phyloP scores from a whole-genome alignment of 2,113 vertebrate genomes.

The Neomonachus schauinslandi region DNA sequence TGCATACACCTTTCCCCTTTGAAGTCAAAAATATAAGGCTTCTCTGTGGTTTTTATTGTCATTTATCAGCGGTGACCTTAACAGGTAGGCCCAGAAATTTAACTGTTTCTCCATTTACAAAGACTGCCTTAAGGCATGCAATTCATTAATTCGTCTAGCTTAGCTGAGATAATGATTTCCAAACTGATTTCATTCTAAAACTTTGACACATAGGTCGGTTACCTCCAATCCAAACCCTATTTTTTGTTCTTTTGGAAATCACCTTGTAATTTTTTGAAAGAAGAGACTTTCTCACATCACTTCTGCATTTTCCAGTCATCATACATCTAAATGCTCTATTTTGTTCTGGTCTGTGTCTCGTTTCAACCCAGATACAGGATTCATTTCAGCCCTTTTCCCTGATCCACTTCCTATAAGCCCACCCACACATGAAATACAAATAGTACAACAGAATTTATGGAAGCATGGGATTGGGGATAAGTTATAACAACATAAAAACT shows the following conservation, averaged over 20 bases:
- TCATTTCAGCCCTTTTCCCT: not conserved
- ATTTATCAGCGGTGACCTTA: slow-evolving; percentile 46
- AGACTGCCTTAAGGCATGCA: not conserved
- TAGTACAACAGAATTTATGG: not conserved
- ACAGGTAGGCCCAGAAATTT: not conserved
- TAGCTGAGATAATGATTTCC: slow-evolving; percentile 22
- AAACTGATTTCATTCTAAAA: slow-evolving; percentile 46
- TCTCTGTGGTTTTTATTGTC: not conserved
- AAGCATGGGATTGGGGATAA: not conserved
- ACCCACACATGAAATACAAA: not conserved
- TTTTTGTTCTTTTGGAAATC: not conserved
- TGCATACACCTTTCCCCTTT: not conserved
- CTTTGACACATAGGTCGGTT: not conserved
- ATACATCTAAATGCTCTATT: not conserved
- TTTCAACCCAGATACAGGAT: not conserved
- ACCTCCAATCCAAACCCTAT: not conserved
- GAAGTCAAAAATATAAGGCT: not conserved
- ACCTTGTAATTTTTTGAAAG: not conserved
- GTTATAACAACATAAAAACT: not conserved
- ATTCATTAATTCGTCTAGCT: slow-evolving; percentile 19
- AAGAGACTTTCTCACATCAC: not conserved
- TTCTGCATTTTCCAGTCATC: not conserved
- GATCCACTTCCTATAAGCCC: not conserved
- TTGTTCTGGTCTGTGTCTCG: not conserved
- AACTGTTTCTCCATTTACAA: slow-evolving; percentile 30